phyloP scores from a whole-genome alignment of 1,140 invertebrate genomes.

The Diplogasteroides magnus region DNA sequence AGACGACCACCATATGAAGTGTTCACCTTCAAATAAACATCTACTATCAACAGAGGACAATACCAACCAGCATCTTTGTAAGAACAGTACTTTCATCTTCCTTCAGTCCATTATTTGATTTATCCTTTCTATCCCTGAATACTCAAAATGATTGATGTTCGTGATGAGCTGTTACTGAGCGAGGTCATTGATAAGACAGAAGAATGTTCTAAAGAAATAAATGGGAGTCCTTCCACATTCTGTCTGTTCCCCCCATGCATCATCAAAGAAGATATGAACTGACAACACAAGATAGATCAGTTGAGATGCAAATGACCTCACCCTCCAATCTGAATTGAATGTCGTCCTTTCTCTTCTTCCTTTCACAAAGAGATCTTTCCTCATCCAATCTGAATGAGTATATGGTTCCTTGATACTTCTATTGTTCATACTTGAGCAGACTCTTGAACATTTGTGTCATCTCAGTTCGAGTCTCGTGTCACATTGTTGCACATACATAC shows the following conservation, averaged over 20 bases:
- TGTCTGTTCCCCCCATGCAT: constrained; percentile 90
- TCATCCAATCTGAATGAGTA: constrained; percentile 72
- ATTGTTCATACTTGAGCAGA: constrained; percentile 54
- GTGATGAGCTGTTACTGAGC: too few species aligned
- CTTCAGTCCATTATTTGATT: constrained; percentile 6
- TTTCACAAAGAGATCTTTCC: constrained; percentile 81
- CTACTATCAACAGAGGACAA: background rate
- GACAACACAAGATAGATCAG: constrained; percentile 40
- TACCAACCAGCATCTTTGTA: constrained; percentile 49
- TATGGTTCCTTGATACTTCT: background rate
- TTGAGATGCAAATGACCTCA: constrained; percentile 13
- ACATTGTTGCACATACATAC: constrained; percentile 60
- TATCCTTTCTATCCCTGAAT: background rate
- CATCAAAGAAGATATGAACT: constrained; percentile 98
- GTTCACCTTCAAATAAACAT: constrained; percentile 36
- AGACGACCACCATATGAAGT: constrained; percentile 59
- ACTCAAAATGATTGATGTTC: too few species aligned
- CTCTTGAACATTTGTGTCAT: constrained; percentile 59
- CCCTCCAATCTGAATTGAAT: constrained; percentile 59
- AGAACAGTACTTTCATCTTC: constrained; percentile 32
- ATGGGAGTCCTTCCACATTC: constrained; percentile 68
- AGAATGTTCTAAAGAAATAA: constrained; percentile 86
- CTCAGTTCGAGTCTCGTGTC: constrained; percentile 59
- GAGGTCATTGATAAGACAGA: constrained; percentile 85
- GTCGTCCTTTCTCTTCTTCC: constrained; percentile 79